phyloP scores from a whole-genome alignment of 2,888 invertebrate species.

The Bellardia bayeri region DNA sequence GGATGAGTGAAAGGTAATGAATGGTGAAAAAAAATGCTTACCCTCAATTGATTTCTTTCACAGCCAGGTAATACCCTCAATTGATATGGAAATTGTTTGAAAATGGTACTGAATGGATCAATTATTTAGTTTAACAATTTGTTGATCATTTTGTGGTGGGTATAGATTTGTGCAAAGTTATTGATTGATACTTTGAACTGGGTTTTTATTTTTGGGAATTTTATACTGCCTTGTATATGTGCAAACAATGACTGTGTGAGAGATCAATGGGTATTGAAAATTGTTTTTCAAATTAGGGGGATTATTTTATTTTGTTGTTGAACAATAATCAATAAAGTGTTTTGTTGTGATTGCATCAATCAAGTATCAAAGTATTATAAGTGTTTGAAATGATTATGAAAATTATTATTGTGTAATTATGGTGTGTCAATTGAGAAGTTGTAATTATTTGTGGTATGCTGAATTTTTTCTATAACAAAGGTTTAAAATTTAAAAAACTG shows the following conservation, averaged over 20 bases:
- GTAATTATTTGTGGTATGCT: too few species aligned
- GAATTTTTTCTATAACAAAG: too few species aligned
- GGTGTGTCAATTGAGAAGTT: neutral
- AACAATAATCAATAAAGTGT: constrained; percentile 26
- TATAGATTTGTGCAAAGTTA: constrained; percentile 18
- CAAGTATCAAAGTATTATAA: constrained; percentile 32
- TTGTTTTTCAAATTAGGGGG: constrained; percentile 27
- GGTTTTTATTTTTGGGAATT: constrained; percentile 15
- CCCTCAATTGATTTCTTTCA: constrained; percentile 53
- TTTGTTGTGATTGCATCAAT: constrained; percentile 60
- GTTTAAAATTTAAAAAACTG: too few species aligned
- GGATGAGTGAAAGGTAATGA: constrained; percentile 5
- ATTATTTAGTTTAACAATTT: constrained; percentile 47
- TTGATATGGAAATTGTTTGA: constrained; percentile 24
- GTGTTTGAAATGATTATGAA: neutral
- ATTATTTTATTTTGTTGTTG: constrained; percentile 16
- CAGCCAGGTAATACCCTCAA: constrained; percentile 47
- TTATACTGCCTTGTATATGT: neutral
- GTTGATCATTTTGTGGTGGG: constrained; percentile 70
- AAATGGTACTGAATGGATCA: constrained; percentile 35
- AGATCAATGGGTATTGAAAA: constrained; percentile 44
- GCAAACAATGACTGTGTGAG: constrained; percentile 26
- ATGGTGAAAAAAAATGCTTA: neutral
- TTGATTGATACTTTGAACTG: constrained; percentile 56
- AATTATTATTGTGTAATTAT: neutral